These are phyloP conservation scores for Philotrypesis tridentata DNA, from an alignment of 1,140 invertebrate species.

Conservation along the genomic window DNA sequence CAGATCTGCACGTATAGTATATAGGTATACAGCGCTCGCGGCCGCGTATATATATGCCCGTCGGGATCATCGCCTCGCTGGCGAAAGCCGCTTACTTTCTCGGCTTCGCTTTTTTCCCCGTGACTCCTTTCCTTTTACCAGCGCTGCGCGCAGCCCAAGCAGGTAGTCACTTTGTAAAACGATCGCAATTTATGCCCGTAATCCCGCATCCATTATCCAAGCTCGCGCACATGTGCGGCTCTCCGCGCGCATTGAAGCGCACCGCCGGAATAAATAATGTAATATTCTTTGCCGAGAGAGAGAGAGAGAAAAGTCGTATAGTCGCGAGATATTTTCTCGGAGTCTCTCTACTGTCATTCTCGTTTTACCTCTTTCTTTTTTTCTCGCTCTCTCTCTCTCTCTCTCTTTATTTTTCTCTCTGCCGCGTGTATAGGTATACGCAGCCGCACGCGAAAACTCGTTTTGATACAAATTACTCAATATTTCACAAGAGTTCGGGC, in stretches of 20 bases:
- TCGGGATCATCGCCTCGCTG: background rate
- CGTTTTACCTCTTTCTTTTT: conserved; percentile 3
- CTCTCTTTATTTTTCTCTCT: too few relatives aligned
- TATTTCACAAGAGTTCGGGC: conserved; percentile 7
- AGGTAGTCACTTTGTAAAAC: conserved; percentile 28
- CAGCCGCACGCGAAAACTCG: background rate
- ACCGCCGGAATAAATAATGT: conserved; percentile 11
- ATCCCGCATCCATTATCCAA: conserved; percentile 32
- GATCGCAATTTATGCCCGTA: conserved; percentile 30
- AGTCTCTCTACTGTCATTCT: background rate
- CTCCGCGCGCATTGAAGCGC: background rate
- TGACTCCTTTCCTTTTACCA: conserved; percentile 18
- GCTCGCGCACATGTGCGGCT: background rate
- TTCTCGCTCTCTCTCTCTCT: too few relatives aligned
- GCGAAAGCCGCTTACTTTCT: conserved; percentile 34
- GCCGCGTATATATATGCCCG: background rate
- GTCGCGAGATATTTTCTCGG: too few relatives aligned
- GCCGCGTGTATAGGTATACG: too few relatives aligned
- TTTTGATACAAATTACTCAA: conserved; percentile 36
- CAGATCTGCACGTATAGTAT: too few relatives aligned
- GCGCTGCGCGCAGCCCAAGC: background rate
- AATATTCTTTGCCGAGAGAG: background rate
- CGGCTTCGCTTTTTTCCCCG: conserved; percentile 11
- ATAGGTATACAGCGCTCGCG: too few relatives aligned
- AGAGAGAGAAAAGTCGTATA: too few relatives aligned